A percentile compares a stretch with the other conserved stretches of the same genome.
phyloP scores from a whole-genome alignment of 2,888 invertebrate genomes.

The Tuberolachnus salignus region DNA sequence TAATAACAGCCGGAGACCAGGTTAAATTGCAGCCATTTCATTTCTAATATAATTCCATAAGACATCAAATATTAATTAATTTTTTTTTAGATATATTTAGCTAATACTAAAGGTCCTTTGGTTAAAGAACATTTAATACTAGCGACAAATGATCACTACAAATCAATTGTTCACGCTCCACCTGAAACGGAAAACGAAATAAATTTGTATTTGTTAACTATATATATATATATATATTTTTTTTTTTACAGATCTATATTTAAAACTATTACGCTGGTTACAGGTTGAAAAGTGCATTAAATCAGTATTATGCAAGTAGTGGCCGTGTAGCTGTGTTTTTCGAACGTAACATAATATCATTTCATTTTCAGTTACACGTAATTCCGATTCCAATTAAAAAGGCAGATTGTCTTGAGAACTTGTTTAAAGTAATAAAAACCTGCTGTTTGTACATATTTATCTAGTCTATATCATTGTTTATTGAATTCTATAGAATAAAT shows the following conservation, averaged over 20 bases:
- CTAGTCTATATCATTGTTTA: too few relatives aligned
- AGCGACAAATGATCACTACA: constrained; percentile 87
- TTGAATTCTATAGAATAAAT: constrained; percentile 21
- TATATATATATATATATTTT: not conserved
- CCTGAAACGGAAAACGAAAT: constrained; percentile 77
- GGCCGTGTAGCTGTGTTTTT: constrained; percentile 91
- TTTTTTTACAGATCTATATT: too few relatives aligned
- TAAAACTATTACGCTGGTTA: too few relatives aligned
- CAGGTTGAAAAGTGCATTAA: constrained; percentile 66
- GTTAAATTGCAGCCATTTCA: too few relatives aligned
- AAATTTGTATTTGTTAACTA: constrained; percentile 66
- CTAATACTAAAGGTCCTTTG: constrained; percentile 87
- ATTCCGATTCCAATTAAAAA: constrained; percentile 75
- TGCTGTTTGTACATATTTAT: too few relatives aligned
- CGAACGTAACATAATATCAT: constrained; percentile 95
- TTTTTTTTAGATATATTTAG: constrained; percentile 74
- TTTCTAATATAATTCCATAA: too few relatives aligned
- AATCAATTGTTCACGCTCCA: constrained; percentile 72
- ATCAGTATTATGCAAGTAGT: constrained; percentile 69
- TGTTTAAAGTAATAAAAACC: constrained; percentile 75
- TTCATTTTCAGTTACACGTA: constrained; percentile 89
- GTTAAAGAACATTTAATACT: constrained; percentile 87
- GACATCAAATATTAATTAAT: not conserved
- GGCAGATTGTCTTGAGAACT: constrained; percentile 71
- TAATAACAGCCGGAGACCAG: constrained; percentile 86